These are phyloP conservation scores for Drosophila sechellia DNA, from an alignment of 1,140 invertebrate genomes.

Conservation along the genomic window DNA sequence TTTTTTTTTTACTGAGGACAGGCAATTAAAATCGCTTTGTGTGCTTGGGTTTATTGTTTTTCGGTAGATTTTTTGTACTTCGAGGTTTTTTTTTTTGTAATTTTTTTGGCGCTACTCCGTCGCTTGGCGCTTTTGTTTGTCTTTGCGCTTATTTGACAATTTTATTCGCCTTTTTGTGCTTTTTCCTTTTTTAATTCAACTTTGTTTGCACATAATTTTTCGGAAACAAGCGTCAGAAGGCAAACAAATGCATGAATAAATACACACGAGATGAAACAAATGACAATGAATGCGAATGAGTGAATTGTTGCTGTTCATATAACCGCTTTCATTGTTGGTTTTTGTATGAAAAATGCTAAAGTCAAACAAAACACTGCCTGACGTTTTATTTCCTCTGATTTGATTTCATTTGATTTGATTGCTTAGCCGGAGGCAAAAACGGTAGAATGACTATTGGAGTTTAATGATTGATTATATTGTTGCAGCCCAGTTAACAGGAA, in stretches of 20 bases:
- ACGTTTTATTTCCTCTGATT: constrained; percentile 58
- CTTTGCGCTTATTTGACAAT: constrained; percentile 80
- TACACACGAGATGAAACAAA: constrained; percentile 50
- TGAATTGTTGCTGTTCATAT: constrained; percentile 54
- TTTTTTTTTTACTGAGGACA: constrained; percentile 33
- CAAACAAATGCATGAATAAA: constrained; percentile 82
- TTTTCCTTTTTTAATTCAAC: constrained; percentile 69
- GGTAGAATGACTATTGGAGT: constrained; percentile 48
- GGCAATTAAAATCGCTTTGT: constrained; percentile 76
- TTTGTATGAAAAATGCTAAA: constrained; percentile 68
- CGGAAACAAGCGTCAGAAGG: constrained; percentile 79
- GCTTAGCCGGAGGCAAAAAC: constrained; percentile 14
- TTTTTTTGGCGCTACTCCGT: constrained; percentile 32
- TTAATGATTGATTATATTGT: constrained; percentile 72
- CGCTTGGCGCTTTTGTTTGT: constrained; percentile 66
- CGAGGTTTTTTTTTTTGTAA: constrained; percentile 23
- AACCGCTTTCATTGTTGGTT: constrained; percentile 29
- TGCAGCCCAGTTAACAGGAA: constrained; percentile 33
- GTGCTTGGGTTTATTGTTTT: constrained; percentile 52
- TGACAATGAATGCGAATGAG: constrained; percentile 72
- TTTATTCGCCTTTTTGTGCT: constrained; percentile 55
- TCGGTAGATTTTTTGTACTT: constrained; percentile 34
- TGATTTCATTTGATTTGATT: constrained; percentile 45
- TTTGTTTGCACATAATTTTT: constrained; percentile 81
- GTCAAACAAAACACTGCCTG: constrained; percentile 54